Evolutionary conservation across 2,888 invertebrate species (phyloP), one percentile per base, ranked within the genome.

Genomic region (Eurytoma adleriae): DNA sequence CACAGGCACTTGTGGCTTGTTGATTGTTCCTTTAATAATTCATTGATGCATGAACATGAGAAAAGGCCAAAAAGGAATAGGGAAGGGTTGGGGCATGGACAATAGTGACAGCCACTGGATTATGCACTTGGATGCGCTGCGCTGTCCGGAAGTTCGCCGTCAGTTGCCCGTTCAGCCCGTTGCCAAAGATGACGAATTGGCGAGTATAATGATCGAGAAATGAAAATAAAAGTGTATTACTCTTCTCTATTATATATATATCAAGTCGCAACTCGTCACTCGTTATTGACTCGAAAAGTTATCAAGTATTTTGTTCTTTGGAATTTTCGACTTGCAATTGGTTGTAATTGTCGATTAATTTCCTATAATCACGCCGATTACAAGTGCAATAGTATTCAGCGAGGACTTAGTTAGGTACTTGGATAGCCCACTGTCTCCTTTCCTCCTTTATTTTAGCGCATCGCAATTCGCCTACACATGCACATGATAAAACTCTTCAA

Each of bases 1-100:
- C 83, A 78, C 75, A 81, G 82, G 78, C 82, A 83, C 83, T 81
- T 80, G 81, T 71, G 81, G 82, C 76, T 74, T 30, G 54, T 50
- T 62, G 54, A 54, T n/a, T 75, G 57, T 79, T 54, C 71, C 66
- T 74, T 80, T 66, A 82, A 67, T 78, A 79, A 72, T 68, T 78
- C 83, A 83, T 83, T 76, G 74, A 69, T 40, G 61, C 64, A 24
- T 57, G 50, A 57, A 67, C 68, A 24, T 57, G 50, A 57, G 59
- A 27, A 56, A 57, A 64, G 68, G 62, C 56, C 40, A 40, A 40
- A 40, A 10, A 40, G 40, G 40, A 40, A 7, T 40, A 40, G 40
- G 40, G 5, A 40, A 40, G 40, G 40, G 7, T 40, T 0, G 40
- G 40, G 40, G 10, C 40, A 40, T 40, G 40, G 40, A 40, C 62